phyloP scores from a whole-genome alignment of 2,888 invertebrate genomes.

The Nycteola revayana region DNA sequence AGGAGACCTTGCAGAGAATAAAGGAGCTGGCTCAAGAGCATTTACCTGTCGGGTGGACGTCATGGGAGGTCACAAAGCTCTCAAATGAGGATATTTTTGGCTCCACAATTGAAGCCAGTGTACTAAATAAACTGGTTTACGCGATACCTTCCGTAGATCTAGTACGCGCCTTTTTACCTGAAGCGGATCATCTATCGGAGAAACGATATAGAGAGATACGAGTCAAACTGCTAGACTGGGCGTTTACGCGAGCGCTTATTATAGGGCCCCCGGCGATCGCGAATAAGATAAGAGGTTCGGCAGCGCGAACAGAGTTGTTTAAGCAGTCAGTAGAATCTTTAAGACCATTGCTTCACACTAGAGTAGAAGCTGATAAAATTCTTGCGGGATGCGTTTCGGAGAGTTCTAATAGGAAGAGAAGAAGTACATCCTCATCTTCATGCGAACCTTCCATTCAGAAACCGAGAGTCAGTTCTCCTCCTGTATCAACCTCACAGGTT shows the following conservation, averaged over 20 bases:
- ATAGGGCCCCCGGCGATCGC: not conserved
- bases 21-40: not conserved
- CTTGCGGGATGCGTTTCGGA: too few relatives aligned
- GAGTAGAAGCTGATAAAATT: not conserved
- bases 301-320: not conserved
- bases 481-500: not conserved
- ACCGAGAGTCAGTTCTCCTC: too few relatives aligned
- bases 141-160: slow-evolving; percentile 1
- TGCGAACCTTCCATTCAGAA: too few relatives aligned
- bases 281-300: slow-evolving; percentile 1
- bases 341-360: too few relatives aligned
- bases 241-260: not conserved
- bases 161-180: not conserved
- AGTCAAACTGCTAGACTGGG: not conserved
- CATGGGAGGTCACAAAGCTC: not conserved
- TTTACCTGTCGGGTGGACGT: not conserved
- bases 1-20: not conserved
- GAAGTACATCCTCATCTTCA: slow-evolving; percentile 1
- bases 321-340: not conserved
- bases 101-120: too few relatives aligned
- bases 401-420: not conserved
- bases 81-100: not conserved
- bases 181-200: slow-evolving; percentile 1
- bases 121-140: not conserved
- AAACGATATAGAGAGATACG: not conserved